Evolutionary conservation across 2,888 invertebrate genomes (phyloP), one percentile per base, ranked within the genome.

Genomic region (Malacosoma neustria): DNA sequence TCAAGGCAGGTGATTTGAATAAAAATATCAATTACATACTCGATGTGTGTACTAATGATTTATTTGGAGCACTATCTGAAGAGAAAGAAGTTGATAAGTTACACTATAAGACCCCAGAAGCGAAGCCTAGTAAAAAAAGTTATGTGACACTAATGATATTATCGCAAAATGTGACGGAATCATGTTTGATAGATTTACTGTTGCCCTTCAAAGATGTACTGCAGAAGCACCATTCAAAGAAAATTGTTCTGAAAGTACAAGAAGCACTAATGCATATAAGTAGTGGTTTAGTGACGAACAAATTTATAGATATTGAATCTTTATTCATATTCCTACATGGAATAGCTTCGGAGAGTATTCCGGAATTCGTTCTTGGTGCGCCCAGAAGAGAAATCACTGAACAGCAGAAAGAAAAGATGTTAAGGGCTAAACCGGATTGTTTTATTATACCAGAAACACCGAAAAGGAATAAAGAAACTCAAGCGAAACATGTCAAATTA

Each of bases 11-110:
- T 0, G 93, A 97, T 57, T 87, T 98, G n/a, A 94, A 97, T 61
- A 71, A 88, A 1, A 93, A 94, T 59, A 75, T 97, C 13, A 80
- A 90, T 36, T 91, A 91, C 42, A 90, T 98, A 35, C 74, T 96
- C 9, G 91, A 94, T 65, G 93, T 97, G 3, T 96, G 96, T 48
- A 89, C 91, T 32, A 91, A 93, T 42, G 98, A 99, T 73, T 86
- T 98, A 30, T 98, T 98, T 64, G 97, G 97, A 0, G 87, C 89
- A 9, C 84, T 93, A 3, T 91, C 93, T 0, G 97, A 97, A 62
- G 98, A 99, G 72, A 98, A 98, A 70, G 95, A 97, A 74, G 91
- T 98, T 0, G 89, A 90, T 0, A 94, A 94, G 60, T 91, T 98
- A 14, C 90, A 91, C 4, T 89, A 90, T 7, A 95, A 95, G 68